Evolutionary conservation across 2,113 vertebrate species (phyloP).

Genomic region (Regulus satrapa): DNA sequence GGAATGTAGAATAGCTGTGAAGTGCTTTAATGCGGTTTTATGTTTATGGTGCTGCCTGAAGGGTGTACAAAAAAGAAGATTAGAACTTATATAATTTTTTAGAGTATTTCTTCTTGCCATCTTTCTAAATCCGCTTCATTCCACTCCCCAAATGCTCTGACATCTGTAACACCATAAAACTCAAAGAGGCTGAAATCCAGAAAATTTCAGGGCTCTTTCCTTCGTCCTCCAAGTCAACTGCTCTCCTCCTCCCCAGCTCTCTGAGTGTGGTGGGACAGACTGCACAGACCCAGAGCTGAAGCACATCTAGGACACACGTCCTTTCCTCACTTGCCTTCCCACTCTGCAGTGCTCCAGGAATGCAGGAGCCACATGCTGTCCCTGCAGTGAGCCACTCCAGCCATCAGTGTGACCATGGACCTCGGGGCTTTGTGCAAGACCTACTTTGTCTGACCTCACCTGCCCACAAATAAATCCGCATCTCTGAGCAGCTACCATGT

Average conservation of each 20-base stretch:
- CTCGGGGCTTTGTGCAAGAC: background rate
- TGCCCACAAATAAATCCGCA: background rate
- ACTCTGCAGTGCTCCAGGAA: background rate
- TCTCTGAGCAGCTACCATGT: background rate
- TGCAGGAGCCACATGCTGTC: background rate
- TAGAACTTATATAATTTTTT: background rate
- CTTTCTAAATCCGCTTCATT: background rate
- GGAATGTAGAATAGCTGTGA: background rate
- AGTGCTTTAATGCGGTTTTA: background rate
- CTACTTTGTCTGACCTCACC: background rate
- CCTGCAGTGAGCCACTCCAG: background rate
- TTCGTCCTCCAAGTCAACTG: background rate
- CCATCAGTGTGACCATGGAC: background rate
- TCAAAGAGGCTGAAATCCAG: background rate
- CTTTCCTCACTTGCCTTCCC: background rate
- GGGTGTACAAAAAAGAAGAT: background rate
- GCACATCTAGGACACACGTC: background rate
- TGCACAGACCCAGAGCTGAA: background rate
- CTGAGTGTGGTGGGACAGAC: background rate
- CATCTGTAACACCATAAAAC: background rate
- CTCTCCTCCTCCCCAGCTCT: background rate
- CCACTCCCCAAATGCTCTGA: background rate
- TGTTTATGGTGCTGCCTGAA: background rate
- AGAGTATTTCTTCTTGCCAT: background rate
- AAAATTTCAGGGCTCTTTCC: background rate